Conservation (phyloP, 1,140 invertebrate genomes). For the Drusus annulatus region DNA sequence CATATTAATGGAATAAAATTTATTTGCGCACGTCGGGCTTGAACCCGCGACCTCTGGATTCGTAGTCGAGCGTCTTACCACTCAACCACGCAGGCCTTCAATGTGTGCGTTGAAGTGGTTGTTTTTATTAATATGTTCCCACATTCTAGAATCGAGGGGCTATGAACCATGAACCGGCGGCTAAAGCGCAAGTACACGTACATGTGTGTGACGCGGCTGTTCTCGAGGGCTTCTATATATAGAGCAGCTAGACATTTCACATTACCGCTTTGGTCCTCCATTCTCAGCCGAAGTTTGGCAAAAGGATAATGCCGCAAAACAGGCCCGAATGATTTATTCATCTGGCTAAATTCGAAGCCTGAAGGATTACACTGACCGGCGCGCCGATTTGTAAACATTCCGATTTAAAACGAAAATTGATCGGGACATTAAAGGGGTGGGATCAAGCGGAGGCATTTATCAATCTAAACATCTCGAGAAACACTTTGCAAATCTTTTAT, state of each 20-base stretch:
- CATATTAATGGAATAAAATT: too few species aligned
- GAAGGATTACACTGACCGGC: conserved; percentile 4
- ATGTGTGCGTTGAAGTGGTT: too few species aligned
- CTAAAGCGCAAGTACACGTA: not conserved
- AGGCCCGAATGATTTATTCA: conserved; percentile 40
- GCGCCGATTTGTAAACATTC: not conserved
- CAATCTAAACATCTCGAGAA: not conserved
- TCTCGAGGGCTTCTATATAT: conserved; percentile 10
- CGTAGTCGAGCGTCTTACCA: too few species aligned
- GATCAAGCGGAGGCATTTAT: conserved; percentile 3
- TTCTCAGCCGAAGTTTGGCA: conserved; percentile 34
- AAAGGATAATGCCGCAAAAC: conserved; percentile 44
- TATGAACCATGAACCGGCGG: too few species aligned
- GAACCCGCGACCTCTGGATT: too few species aligned
- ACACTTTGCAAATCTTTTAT: not conserved
- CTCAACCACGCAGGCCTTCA: too few species aligned
- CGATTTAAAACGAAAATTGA: conserved; percentile 13
- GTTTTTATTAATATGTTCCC: too few species aligned
- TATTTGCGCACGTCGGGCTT: too few species aligned
- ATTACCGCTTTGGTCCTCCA: not conserved
- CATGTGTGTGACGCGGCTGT: not conserved
- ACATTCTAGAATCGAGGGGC: too few species aligned
- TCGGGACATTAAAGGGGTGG: conserved; percentile 6
- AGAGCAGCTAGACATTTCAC: not conserved
- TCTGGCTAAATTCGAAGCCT: conserved; percentile 19